Evolutionary conservation across 2,113 vertebrate genomes (phyloP).

Genomic region (Gallinago paraguaiae): DNA sequence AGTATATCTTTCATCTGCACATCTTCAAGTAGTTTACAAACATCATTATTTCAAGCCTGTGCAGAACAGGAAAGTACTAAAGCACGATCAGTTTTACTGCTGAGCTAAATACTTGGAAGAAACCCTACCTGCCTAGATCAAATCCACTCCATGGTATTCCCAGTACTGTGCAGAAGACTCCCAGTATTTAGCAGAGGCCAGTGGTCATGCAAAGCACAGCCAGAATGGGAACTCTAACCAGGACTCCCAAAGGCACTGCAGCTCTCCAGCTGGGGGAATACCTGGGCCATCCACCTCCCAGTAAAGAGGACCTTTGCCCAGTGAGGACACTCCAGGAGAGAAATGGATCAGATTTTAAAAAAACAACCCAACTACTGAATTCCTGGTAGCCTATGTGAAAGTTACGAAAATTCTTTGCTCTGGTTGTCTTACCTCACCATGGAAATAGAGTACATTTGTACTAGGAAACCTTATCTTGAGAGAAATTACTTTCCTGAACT

Average conservation of each 20-base stretch:
- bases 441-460: background rate
- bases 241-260: background rate
- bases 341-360: background rate
- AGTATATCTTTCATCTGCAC: background rate
- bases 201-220: background rate
- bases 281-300: background rate
- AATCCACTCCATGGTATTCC: background rate
- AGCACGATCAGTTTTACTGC: background rate
- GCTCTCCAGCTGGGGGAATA: background rate
- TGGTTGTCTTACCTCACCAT: background rate
- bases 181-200: rapidly evolving
- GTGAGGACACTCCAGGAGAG: background rate
- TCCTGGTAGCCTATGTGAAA: background rate
- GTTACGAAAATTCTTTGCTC: rapidly evolving
- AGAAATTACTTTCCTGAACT: background rate
- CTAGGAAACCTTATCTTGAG: background rate
- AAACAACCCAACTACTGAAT: background rate
- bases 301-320: background rate
- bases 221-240: background rate
- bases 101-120: background rate
- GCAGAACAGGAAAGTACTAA: background rate
- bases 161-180: background rate
- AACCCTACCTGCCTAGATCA: background rate
- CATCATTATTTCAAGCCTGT: background rate
- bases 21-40: background rate